phyloP scores from a whole-genome alignment of 2,888 invertebrate species.

The Cataglyphis livida region DNA sequence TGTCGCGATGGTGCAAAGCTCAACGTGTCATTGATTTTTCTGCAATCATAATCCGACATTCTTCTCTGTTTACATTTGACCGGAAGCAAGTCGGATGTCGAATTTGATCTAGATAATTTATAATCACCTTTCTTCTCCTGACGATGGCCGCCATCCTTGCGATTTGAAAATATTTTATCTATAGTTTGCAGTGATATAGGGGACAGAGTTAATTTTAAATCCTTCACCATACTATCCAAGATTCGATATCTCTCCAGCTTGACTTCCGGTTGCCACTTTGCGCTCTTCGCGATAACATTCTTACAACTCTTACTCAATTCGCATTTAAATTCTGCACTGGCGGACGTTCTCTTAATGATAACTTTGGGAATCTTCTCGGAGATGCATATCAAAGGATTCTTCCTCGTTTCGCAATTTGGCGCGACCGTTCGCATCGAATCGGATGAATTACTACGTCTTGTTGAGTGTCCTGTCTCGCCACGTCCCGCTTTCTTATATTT shows the following conservation, averaged over 20 bases:
- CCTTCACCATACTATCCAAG: constrained; percentile 82
- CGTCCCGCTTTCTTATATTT: constrained; percentile 62
- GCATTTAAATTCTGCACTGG: constrained; percentile 83
- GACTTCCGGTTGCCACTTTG: constrained; percentile 83
- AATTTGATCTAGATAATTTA: constrained; percentile 73
- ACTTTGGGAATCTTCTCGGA: constrained; percentile 83
- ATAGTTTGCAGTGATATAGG: constrained; percentile 26
- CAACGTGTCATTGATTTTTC: constrained; percentile 27
- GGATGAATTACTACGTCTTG: constrained; percentile 39
- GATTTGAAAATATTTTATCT: constrained; percentile 27
- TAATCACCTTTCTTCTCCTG: constrained; percentile 38
- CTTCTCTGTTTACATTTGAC: constrained; percentile 67
- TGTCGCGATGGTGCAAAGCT: neutral
- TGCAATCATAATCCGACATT: constrained; percentile 67
- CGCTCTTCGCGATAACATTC: constrained; percentile 75
- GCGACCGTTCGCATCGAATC: constrained; percentile 23
- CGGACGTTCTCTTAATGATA: constrained; percentile 83
- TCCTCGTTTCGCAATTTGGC: constrained; percentile 51
- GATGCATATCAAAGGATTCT: constrained; percentile 45
- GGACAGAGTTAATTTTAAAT: constrained; percentile 75
- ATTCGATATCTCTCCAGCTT: constrained; percentile 80
- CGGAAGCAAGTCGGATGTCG: constrained; percentile 71
- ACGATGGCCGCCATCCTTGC: neutral
- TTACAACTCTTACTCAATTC: constrained; percentile 81
- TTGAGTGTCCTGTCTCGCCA: constrained; percentile 54